These are phyloP conservation scores for Mamestra brassicae DNA, from an alignment of 2,888 invertebrate genomes.

Conservation along the genomic window DNA sequence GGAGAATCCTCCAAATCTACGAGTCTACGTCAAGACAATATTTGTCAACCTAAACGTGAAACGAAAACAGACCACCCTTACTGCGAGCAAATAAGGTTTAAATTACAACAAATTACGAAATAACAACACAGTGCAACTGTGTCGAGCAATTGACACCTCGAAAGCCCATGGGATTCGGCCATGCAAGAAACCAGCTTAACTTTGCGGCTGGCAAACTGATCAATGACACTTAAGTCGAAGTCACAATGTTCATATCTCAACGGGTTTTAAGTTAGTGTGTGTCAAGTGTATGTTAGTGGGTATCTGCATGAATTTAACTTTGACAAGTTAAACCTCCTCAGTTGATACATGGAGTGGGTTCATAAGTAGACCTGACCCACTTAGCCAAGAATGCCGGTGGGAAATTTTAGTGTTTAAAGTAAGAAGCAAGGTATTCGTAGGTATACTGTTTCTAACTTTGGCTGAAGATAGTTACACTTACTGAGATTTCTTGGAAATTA, in stretches of 20 bases:
- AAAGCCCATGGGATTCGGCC: conserved; percentile 75
- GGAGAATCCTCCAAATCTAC: conserved; percentile 57
- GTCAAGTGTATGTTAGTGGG: conserved; percentile 36
- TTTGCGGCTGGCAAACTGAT: conserved; percentile 33
- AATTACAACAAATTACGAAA: conserved; percentile 55
- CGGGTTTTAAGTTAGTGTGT: conserved; percentile 25
- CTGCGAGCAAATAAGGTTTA: conserved; percentile 47
- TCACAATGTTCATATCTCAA: conserved; percentile 50
- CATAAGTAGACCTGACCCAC: conserved; percentile 72
- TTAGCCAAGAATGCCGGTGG: conserved; percentile 72
- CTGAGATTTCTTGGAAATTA: background rate
- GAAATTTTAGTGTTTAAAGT: conserved; percentile 64
- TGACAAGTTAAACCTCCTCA: conserved; percentile 74
- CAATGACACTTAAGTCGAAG: conserved; percentile 5
- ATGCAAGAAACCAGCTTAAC: conserved; percentile 63
- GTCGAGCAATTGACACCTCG: conserved; percentile 79
- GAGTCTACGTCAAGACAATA: conserved; percentile 49
- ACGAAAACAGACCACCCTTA: conserved; percentile 50
- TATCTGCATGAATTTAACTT: conserved; percentile 75
- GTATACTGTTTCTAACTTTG: conserved; percentile 4
- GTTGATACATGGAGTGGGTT: conserved; percentile 73
- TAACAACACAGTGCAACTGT: conserved; percentile 69
- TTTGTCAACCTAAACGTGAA: conserved; percentile 52
- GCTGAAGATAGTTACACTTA: background rate
- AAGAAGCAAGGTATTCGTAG: conserved; percentile 30